A percentile compares a stretch with the other conserved stretches of the same genome.
phyloP scores from a whole-genome alignment of 2,888 invertebrate species.

The Chydorus sphaericus region DNA sequence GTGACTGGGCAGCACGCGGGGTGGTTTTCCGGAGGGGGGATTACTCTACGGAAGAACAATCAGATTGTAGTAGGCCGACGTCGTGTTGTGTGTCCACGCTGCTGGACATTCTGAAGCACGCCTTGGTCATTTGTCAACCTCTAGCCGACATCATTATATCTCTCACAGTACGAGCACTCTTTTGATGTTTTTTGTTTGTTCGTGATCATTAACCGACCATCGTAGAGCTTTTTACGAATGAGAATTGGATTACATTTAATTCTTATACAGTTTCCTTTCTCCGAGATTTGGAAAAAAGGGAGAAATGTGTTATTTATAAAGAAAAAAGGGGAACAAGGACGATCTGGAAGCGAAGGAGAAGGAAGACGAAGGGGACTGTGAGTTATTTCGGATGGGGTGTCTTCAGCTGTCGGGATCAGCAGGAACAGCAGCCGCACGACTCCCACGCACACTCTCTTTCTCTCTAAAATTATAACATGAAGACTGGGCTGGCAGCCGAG shows the following conservation, averaged over 20 bases:
- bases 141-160: neutral
- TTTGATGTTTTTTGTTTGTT: neutral
- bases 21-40: neutral
- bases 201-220: no score
- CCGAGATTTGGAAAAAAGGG: neutral
- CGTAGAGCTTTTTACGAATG: no score
- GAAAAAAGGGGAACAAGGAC: neutral
- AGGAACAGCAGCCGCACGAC: neutral
- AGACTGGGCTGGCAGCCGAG: no score
- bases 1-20: neutral
- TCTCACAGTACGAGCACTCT: neutral
- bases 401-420: constrained; percentile 6
- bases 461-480: neutral
- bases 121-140: neutral
- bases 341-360: neutral
- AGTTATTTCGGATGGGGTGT: constrained; percentile 7
- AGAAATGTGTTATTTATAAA: neutral
- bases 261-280: neutral
- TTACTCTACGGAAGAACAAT: neutral
- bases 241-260: neutral
- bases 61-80: neutral
- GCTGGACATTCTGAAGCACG: constrained; percentile 1
- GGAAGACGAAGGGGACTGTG: neutral
- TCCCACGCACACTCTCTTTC: neutral
- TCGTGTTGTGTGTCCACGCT: neutral